These are phyloP conservation scores for Papilio protenor DNA, from an alignment of 2,888 invertebrate species.

Conservation along the genomic window DNA sequence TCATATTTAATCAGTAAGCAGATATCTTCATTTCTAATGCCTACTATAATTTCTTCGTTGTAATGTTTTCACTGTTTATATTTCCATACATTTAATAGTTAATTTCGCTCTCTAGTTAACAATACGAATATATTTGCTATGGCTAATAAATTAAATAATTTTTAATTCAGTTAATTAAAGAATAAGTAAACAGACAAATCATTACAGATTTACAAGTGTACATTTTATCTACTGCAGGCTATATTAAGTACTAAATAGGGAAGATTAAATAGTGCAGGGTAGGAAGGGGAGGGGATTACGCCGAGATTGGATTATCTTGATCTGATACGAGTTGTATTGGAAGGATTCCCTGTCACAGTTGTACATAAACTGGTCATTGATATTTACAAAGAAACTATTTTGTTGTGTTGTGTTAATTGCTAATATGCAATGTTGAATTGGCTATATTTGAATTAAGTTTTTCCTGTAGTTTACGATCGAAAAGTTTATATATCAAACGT, in stretches of 20 bases:
- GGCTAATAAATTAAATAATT: neutral
- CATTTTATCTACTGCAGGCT: neutral
- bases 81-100: constrained; percentile 7
- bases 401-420: neutral
- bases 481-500: neutral
- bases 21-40: constrained; percentile 9
- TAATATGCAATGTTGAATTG: no score
- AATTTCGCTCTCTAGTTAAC: neutral
- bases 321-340: constrained; percentile 32
- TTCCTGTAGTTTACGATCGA: neutral
- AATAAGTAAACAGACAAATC: neutral
- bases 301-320: constrained; percentile 39
- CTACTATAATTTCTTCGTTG: constrained; percentile 12
- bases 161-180: no score
- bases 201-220: neutral
- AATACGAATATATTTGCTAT: no score
- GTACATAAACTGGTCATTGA: constrained; percentile 3
- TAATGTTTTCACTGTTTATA: constrained; percentile 16
- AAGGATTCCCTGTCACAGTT: constrained; percentile 31
- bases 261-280: constrained; percentile 7
- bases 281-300: constrained; percentile 33
- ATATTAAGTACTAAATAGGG: neutral
- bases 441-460: neutral
- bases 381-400: neutral
- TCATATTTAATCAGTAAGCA: neutral